A percentile compares a stretch with the other conserved stretches of the same genome.
Evolutionary conservation across 2,113 vertebrate species (phyloP).

Genomic region (Callionymus lyra): DNA sequence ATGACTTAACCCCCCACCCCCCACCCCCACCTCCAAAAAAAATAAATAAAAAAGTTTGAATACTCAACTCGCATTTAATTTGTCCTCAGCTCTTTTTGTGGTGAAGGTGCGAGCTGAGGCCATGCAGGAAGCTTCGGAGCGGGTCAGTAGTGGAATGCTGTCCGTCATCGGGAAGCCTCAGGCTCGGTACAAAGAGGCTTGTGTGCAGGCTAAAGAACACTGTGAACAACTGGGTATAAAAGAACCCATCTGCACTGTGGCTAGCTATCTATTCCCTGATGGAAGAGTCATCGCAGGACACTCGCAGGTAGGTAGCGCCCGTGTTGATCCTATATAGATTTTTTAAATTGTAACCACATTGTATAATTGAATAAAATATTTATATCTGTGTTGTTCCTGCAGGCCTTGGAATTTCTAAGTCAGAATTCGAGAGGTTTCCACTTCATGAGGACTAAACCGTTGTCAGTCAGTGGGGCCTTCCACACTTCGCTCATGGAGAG

Average conservation of each 20-base stretch:
- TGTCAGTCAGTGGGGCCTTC: constrained; percentile 87
- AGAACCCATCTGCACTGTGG: constrained; percentile 78
- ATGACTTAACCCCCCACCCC: accelerated
- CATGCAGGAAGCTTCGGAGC: constrained; percentile 85
- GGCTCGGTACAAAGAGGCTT: constrained; percentile 73
- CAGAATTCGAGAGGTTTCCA: constrained; percentile 69
- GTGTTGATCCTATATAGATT: neutral
- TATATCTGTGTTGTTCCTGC: constrained; percentile 1
- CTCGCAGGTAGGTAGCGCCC: constrained; percentile 63
- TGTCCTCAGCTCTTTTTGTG: constrained; percentile 71
- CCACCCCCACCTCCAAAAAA: no score
- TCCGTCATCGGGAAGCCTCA: constrained; percentile 73
- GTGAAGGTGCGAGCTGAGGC: constrained; percentile 89
- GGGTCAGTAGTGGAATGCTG: constrained; percentile 81
- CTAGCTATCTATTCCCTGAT: constrained; percentile 88
- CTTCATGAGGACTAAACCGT: constrained; percentile 67
- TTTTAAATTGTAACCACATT: no score
- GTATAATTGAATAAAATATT: no score
- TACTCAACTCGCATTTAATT: neutral
- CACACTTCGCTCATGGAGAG: constrained; percentile 84
- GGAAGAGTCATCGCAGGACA: constrained; percentile 90
- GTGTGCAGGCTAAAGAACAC: constrained; percentile 78
- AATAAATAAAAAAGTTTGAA: no score
- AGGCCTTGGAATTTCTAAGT: constrained; percentile 88
- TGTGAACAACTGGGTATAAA: constrained; percentile 73